Conservation (phyloP, 2,797 vertebrate genomes). For the Garrulus glandarius region DNA sequence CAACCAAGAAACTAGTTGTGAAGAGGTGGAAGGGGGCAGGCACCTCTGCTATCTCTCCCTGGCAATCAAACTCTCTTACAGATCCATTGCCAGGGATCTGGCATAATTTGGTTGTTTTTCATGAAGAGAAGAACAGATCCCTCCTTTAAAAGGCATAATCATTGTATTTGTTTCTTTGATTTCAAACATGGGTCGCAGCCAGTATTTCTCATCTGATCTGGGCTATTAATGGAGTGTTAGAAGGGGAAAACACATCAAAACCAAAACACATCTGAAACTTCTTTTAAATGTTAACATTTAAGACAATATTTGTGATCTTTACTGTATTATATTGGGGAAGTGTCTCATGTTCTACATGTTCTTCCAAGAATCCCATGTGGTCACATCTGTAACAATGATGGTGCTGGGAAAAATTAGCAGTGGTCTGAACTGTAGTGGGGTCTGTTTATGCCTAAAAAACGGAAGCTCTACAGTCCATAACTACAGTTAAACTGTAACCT, state of each 20-base stretch:
- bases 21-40: neutral
- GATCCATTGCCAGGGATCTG: neutral
- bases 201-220: neutral
- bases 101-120: accelerated
- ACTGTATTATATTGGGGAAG: neutral
- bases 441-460: neutral
- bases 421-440: neutral
- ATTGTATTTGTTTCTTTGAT: neutral
- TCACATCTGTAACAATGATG: neutral
- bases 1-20: neutral
- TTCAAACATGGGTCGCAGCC: neutral
- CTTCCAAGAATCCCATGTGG: neutral
- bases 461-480: neutral
- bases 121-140: neutral
- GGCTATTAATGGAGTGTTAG: neutral
- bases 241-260: neutral
- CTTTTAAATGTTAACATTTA: neutral
- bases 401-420: neutral
- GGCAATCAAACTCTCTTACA: neutral
- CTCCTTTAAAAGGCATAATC: neutral
- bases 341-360: accelerated
- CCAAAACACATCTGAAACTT: neutral
- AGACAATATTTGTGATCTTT: neutral
- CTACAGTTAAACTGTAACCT: neutral
- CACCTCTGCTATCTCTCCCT: neutral